Evolutionary conservation across 2,113 vertebrate genomes (phyloP).

Genomic region (Tursiops truncatus): DNA sequence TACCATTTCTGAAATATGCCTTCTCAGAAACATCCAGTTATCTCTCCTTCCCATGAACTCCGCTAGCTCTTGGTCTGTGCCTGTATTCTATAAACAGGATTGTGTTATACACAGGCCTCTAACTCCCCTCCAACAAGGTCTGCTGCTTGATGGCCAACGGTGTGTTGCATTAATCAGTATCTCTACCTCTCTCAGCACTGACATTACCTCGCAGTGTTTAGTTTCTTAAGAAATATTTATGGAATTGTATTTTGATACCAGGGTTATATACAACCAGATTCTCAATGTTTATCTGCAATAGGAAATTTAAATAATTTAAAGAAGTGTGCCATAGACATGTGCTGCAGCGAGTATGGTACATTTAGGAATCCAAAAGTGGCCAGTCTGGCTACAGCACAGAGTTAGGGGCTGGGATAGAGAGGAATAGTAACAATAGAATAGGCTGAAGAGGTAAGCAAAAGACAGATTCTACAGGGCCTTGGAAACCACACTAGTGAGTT

Average conservation of each 20-base stretch:
- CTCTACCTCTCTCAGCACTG: not conserved
- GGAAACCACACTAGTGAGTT: not conserved
- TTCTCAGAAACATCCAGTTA: constrained; percentile 14
- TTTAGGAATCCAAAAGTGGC: not conserved
- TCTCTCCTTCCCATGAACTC: not conserved
- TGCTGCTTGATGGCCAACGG: not conserved
- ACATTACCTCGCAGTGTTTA: not conserved
- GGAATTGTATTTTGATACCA: constrained; percentile 8
- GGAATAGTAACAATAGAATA: not conserved
- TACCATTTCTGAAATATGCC: not conserved
- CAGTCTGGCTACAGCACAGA: not conserved
- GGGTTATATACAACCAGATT: not conserved
- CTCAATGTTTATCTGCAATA: not conserved
- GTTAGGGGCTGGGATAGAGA: not conserved
- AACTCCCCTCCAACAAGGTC: not conserved
- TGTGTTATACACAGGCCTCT: not conserved
- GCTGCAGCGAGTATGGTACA: not conserved
- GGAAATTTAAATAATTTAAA: not conserved
- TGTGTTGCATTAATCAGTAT: not conserved
- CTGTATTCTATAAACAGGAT: not conserved
- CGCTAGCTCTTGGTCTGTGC: not conserved
- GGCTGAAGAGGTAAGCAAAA: not conserved
- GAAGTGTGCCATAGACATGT: not conserved
- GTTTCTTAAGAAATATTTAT: not conserved
- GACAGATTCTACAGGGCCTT: not conserved